phyloP scores from a whole-genome alignment of 2,113 vertebrate genomes.

The Oncorhynchus kisutch region DNA sequence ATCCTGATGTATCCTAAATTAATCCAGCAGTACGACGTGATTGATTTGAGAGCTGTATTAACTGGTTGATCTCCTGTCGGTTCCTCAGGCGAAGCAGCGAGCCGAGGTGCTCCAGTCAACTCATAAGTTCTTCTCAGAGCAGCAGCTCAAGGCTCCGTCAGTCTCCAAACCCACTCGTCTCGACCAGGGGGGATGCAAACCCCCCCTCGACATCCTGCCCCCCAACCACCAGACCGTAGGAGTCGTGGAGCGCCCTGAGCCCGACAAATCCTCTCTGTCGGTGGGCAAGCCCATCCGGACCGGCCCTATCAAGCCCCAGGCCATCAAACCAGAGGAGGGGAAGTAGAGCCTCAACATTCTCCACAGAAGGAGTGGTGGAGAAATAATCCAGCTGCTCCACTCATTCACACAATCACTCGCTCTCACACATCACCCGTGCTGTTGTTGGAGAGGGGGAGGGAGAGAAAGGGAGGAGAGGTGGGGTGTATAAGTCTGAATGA shows the following conservation, averaged over 20 bases:
- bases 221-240: constrained; percentile 75
- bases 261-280: constrained; percentile 81
- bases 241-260: constrained; percentile 75
- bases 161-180: constrained; percentile 82
- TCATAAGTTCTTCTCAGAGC: constrained; percentile 95
- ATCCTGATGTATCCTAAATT: neutral
- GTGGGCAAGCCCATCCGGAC: constrained; percentile 91
- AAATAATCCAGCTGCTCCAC: constrained; percentile 39
- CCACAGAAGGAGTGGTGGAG: constrained; percentile 27
- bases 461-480: constrained; percentile 26
- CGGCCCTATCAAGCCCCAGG: constrained; percentile 98
- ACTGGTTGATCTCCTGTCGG: constrained; percentile 37
- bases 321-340: constrained; percentile 96
- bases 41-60: too few species aligned
- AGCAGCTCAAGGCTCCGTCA: constrained; percentile 81
- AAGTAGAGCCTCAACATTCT: constrained; percentile 74
- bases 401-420: constrained; percentile 35
- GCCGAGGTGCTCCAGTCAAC: constrained; percentile 98
- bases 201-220: constrained; percentile 76
- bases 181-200: constrained; percentile 79
- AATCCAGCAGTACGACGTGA: neutral
- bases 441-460: constrained; percentile 22
- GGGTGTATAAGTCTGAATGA: constrained; percentile 26
- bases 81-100: constrained; percentile 92
- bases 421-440: constrained; percentile 40